phyloP scores from a whole-genome alignment of 2,888 invertebrate genomes.

The Oligia strigilis region DNA sequence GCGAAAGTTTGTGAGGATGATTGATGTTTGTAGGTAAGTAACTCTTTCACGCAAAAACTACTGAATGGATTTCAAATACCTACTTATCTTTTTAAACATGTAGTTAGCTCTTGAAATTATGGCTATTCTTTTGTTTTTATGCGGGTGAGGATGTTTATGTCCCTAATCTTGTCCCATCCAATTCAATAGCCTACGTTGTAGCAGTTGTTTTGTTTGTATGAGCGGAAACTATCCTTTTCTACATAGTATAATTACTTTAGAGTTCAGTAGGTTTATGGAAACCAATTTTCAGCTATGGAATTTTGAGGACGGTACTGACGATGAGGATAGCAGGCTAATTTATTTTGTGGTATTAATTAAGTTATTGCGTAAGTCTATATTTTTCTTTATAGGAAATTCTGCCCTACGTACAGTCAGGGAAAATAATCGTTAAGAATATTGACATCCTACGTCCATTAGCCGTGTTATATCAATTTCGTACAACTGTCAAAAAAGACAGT shows the following conservation, averaged over 20 bases:
- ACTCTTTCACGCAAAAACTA: no score
- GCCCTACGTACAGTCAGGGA: no score
- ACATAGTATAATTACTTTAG: background rate
- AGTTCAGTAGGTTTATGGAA: background rate
- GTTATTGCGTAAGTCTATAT: no score
- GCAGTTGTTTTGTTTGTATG: background rate
- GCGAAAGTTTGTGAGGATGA: no score
- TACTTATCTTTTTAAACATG: background rate
- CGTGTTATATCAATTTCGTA: no score
- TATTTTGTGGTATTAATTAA: background rate
- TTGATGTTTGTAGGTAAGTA: no score
- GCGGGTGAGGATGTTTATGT: background rate
- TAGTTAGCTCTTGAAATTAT: background rate
- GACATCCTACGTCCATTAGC: no score
- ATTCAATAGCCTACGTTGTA: background rate
- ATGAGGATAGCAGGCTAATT: background rate
- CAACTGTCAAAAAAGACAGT: no score
- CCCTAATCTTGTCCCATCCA: background rate
- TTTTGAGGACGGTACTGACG: background rate
- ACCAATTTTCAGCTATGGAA: background rate
- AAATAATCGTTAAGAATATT: no score
- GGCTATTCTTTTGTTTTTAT: background rate
- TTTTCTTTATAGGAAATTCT: no score
- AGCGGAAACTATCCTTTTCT: background rate
- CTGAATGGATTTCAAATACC: background rate